Evolutionary conservation across 30 jellyfish, hydroid and myxozoan genomes (phyloP), one percentile per base, ranked within the genome.

Genomic region (Morbakka virulenta): DNA sequence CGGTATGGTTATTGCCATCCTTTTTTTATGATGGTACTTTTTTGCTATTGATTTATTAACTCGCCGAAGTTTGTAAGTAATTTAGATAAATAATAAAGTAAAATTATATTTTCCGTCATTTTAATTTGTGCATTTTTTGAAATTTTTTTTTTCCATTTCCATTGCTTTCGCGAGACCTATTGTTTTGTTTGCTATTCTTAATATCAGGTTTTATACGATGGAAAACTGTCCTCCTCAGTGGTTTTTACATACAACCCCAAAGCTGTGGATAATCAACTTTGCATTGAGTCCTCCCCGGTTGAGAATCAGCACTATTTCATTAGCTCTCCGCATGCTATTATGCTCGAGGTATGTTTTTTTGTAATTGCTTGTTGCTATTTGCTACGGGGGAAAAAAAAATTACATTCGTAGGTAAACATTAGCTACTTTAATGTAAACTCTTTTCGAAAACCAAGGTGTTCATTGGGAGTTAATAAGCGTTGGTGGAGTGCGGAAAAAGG

Each of bases 211-310:
- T 27, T 72, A 27, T 89, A 80, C 87, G 97, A 89, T 67, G 95
- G 97, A 21, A 83, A 78, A 62, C 89, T 89, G 2, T 87, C 97
- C 12, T 74, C 94, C 21, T 67, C 81, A 25, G 61, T 89, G 14
- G 35, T 89, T 34, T 89, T 89, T 34, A 82, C 97, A 17, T 89
- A 82, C 90, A 89, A 89, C 82, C 97, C 97, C 13, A 89, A 89
- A 78, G 97, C 97, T 2, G 91, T 89, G 32, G 97, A 89, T 49
- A 88, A 88, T 4, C 96, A 82, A 64, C 32, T 80, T 66, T 89
- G 97, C 52, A 83, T 89, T 28, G 97, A 89, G 52, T 84, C 97
- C 3, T 89, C 97, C 13, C 95, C 97, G 24, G 63, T 82, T 62
- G 97, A 89, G 74, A 76, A 76, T 34, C 89, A 69, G 31, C 27